Percentiles rank a stretch among this genome's conserved stretches.
Evolutionary conservation across 2,113 vertebrate species (phyloP).

Genomic region (Entelurus aequoreus): DNA sequence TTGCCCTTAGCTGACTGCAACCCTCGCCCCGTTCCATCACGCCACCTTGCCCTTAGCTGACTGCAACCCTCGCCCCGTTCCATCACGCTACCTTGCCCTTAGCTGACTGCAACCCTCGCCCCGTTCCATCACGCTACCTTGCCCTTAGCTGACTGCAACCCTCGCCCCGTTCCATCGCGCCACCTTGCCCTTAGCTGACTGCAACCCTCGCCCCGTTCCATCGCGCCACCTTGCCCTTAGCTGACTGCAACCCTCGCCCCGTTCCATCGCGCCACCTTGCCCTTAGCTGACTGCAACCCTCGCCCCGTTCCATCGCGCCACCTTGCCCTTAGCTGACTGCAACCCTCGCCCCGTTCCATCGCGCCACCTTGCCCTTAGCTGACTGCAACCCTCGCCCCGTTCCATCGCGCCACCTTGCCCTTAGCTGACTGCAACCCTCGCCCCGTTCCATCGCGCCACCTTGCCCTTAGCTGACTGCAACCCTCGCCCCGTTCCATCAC

Average conservation of each 20-base stretch:
- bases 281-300: constrained; percentile 86
- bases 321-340: constrained; percentile 97
- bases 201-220: constrained; percentile 33
- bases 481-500: too few species aligned
- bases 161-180: too few species aligned
- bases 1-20: constrained; percentile 94
- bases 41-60: constrained; percentile 94
- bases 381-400: constrained; percentile 64
- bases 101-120: constrained; percentile 78
- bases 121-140: constrained; percentile 69
- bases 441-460: constrained; percentile 55
- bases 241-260: constrained; percentile 71
- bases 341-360: too few species aligned
- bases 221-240: constrained; percentile 88
- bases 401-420: constrained; percentile 78
- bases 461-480: constrained; percentile 94
- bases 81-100: constrained; percentile 83
- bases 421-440: constrained; percentile 82
- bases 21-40: too few species aligned
- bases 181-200: constrained; percentile 97
- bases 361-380: constrained; percentile 91
- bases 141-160: constrained; percentile 89
- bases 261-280: constrained; percentile 74
- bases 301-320: constrained; percentile 30
- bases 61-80: constrained; percentile 56